phyloP scores from a whole-genome alignment of 1,140 invertebrate species.

The Nasonia giraulti region DNA sequence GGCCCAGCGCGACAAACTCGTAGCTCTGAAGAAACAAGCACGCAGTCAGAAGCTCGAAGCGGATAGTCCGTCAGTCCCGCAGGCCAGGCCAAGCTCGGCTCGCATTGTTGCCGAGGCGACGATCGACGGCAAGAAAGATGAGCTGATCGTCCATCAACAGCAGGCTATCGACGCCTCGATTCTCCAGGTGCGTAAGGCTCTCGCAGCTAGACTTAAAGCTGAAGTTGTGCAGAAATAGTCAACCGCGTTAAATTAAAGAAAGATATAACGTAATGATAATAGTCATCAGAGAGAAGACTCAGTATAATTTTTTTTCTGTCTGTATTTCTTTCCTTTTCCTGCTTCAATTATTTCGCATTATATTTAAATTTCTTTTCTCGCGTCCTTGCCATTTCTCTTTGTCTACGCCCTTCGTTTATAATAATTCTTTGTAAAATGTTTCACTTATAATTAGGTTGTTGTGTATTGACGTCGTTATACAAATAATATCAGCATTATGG shows the following conservation, averaged over 20 bases:
- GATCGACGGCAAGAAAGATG: slow-evolving; percentile 65
- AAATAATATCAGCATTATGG: slow-evolving; percentile 18
- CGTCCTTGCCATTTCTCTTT: neutral
- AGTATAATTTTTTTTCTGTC: slow-evolving; percentile 22
- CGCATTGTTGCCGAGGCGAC: slow-evolving; percentile 67
- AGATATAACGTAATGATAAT: neutral
- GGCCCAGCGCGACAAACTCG: slow-evolving; percentile 90
- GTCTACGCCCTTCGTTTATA: slow-evolving; percentile 12
- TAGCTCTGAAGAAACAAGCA: slow-evolving; percentile 90
- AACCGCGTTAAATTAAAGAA: neutral
- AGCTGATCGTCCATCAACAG: slow-evolving; percentile 57
- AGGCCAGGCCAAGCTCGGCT: slow-evolving; percentile 69
- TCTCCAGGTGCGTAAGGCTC: slow-evolving; percentile 85
- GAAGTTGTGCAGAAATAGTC: slow-evolving; percentile 80
- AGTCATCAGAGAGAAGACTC: neutral
- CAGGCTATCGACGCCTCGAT: slow-evolving; percentile 75
- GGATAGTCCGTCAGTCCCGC: slow-evolving; percentile 46
- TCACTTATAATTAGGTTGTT: slow-evolving; percentile 26
- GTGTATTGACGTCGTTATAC: slow-evolving; percentile 30
- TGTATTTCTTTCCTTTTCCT: slow-evolving; percentile 22
- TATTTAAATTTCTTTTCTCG: neutral
- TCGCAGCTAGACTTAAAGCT: slow-evolving; percentile 87
- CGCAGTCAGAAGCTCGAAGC: slow-evolving; percentile 84
- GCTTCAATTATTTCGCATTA: neutral
- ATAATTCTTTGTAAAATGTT: slow-evolving; percentile 42